Evolutionary conservation across 2,888 invertebrate species (phyloP).

Genomic region (Leptothorax acervorum): DNA sequence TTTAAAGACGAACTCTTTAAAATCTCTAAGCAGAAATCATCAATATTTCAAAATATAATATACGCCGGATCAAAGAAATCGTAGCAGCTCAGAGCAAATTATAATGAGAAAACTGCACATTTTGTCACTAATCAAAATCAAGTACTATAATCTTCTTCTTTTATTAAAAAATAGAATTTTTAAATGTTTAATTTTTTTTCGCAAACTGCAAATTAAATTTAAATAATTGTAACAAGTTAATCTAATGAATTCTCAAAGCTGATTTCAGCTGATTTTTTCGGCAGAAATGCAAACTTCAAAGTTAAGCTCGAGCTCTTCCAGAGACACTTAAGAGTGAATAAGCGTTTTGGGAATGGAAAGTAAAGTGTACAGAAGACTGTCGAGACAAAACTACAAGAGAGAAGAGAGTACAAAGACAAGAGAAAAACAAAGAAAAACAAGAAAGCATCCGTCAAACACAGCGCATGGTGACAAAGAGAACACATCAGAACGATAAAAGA

Average conservation of each 20-base stretch:
- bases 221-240: neutral
- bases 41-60: neutral
- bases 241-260: neutral
- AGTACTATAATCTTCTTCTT: neutral
- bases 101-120: neutral
- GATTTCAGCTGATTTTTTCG: neutral
- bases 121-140: neutral
- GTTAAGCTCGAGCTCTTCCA: neutral
- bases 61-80: neutral
- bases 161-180: neutral
- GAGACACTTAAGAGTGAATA: neutral
- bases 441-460: constrained; percentile 55
- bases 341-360: constrained; percentile 14
- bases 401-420: constrained; percentile 10
- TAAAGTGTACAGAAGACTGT: constrained; percentile 15
- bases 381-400: constrained; percentile 38
- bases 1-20: neutral
- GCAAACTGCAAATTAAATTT: neutral
- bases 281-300: neutral
- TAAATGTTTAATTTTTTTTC: neutral
- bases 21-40: neutral
- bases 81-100: neutral
- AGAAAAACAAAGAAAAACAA: constrained; percentile 38
- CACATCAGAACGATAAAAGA: constrained; percentile 58
- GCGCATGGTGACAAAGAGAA: constrained; percentile 54